Percentiles rank a stretch among this genome's conserved stretches.
Conservation (phyloP, 2,113 vertebrate species). For the Vanacampus margaritifer region DNA sequence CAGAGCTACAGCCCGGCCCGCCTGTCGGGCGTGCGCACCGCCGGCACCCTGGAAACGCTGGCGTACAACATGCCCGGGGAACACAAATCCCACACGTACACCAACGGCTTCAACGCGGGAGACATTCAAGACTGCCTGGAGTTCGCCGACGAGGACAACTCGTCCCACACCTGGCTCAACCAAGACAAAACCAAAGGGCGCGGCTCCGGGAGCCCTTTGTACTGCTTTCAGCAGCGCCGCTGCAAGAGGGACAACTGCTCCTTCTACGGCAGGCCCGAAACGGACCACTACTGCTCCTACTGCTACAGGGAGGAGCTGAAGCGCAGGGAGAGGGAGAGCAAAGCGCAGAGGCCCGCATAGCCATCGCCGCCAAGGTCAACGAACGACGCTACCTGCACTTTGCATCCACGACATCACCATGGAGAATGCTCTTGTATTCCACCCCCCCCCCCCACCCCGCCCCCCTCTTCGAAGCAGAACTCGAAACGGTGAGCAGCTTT, state of each 20-base stretch:
- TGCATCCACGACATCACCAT: constrained; percentile 55
- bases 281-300: constrained; percentile 95
- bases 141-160: constrained; percentile 86
- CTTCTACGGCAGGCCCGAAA: constrained; percentile 94
- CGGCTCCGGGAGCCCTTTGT: constrained; percentile 79
- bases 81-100: constrained; percentile 94
- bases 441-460: constrained; percentile 58
- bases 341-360: constrained; percentile 65
- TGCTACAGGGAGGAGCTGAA: constrained; percentile 96
- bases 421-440: constrained; percentile 66
- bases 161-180: constrained; percentile 80
- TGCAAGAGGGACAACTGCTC: constrained; percentile 96
- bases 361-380: constrained; percentile 42
- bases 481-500: constrained; percentile 77
- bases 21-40: constrained; percentile 81
- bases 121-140: constrained; percentile 87
- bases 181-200: constrained; percentile 84
- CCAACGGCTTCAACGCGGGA: constrained; percentile 82
- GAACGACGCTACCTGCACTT: constrained; percentile 60
- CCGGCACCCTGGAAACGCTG: constrained; percentile 81
- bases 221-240: constrained; percentile 88
- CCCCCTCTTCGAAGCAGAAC: constrained; percentile 65
- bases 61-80: constrained; percentile 83
- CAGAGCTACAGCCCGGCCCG: constrained; percentile 94
- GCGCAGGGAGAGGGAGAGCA: constrained; percentile 80